These are phyloP conservation scores for Stigmatopora nigra DNA, from an alignment of 2,113 vertebrate genomes.

Conservation along the genomic window DNA sequence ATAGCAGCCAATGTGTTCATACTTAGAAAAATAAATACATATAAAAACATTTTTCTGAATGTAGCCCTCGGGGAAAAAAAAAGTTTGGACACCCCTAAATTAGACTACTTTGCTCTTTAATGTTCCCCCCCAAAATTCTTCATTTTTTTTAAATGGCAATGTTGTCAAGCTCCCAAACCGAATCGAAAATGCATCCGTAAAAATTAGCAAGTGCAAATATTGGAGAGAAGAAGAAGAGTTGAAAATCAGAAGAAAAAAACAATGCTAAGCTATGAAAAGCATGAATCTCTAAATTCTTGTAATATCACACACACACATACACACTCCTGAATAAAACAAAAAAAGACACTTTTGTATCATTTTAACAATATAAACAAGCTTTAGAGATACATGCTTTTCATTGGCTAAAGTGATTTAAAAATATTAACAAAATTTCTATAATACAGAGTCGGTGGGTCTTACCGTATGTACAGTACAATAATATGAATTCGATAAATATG, in stretches of 20 bases:
- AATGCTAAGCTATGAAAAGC: slow-evolving; percentile 54
- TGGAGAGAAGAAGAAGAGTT: slow-evolving; percentile 61
- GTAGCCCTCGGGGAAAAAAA: too few species aligned
- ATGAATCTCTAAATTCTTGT: not conserved
- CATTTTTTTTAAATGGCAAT: not conserved
- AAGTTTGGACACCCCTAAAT: not conserved
- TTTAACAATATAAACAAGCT: not conserved
- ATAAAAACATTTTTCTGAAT: too few species aligned
- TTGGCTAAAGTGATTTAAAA: not conserved
- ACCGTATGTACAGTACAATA: slow-evolving; percentile 53
- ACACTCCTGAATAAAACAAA: not conserved
- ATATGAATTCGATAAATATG: slow-evolving; percentile 74
- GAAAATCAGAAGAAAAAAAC: slow-evolving; percentile 77
- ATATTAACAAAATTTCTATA: slow-evolving; percentile 79
- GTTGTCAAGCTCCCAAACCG: not conserved
- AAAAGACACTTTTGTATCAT: not conserved
- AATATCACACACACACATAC: too few species aligned
- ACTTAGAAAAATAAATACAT: too few species aligned
- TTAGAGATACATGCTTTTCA: not conserved
- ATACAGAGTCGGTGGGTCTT: slow-evolving; percentile 71
- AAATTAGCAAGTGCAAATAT: slow-evolving; percentile 31
- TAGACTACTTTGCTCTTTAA: slow-evolving; percentile 21
- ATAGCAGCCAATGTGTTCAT: too few species aligned
- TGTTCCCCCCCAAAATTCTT: not conserved
- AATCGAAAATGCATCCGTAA: slow-evolving; percentile 12